Evolutionary conservation across 2,888 invertebrate genomes (phyloP), one percentile per base, ranked within the genome.

Genomic region (Fissipunctia ypsillon): DNA sequence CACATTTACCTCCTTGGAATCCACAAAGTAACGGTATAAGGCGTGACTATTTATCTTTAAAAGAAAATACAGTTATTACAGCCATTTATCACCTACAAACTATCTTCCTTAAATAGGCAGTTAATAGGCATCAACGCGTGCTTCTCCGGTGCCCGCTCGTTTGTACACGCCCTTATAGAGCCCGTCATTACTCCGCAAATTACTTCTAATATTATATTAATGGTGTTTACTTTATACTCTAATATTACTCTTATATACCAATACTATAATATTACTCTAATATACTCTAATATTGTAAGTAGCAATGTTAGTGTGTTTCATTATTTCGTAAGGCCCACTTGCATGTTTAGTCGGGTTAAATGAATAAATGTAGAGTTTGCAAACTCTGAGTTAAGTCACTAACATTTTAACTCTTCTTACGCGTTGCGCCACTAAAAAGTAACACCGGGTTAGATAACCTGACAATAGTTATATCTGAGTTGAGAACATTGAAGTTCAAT

Each of bases 41-140:
- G 77, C 64, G 57, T 83, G 69, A 73, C 77, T 65, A 73, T 80
- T 70, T 74, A 74, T 74, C 72, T 80, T 78, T 73, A 56, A 75
- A 81, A 83, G 86, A 84, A 85, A 85, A 84, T 81, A 74, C 84
- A 78, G 73, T 81, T 83, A 85, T 85, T 85, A 85, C 22, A 35
- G 67, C 65, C 73, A 84, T 84, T 83, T 83, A 84, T 76, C 75
- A 84, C 75, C 69, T 70, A 73, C 63, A 75, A 69, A 77, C 84
- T 77, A 83, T 84, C 50, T 57, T n/a, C 86, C 84, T 65, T 85
- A 83, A 85, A 84, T 70, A 83, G 84, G 35, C 67, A 76, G 63
- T 35, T 83, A 73, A 85, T 85, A 75, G 73, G 73, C 67, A 77
- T 52, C 48, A 56, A 54, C 65, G 67, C 64, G 64, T 77, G 59